Base-by-base conservation (phyloP, 2,797 vertebrate species). In the Peromyscus eremicus region DNA sequence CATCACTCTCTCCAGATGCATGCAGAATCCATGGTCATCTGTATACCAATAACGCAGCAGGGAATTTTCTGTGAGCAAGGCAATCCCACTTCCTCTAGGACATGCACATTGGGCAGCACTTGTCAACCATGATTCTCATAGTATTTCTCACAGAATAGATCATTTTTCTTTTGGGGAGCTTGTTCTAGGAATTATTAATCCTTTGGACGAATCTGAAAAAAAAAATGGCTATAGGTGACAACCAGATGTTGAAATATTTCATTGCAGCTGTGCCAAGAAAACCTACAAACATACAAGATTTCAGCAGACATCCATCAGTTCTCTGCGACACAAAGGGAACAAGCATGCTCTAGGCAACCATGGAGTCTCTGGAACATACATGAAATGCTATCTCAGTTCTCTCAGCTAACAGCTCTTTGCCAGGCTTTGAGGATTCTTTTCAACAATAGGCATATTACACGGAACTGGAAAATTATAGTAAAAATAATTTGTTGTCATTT, bases 331-430 rank as follows among this genome's bases (percentile, higher is more conserved):
- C 43, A 68, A 68, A 85, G 19, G 29, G 43, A 68, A 23, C 43
- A 68, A 68, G 40, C 99, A 99, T 16, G 99, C 99, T 79, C 99
- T 99, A 49, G 99, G 99, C 98, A 99, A 99, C 98, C 99, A 99
- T 6, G 99, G 99, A 0, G 99, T 99, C 89, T 99, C 99, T 1
- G 99, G 99, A 97, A 99, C 99, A 98, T 99, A 99, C 96, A 99
- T 99, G 99, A 99, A 99, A 92, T 99, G 99, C 0, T 99, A 99
- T 91, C 99, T 99, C 98, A 99, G 99, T 98, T 99, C 99, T 32
- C 98, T 99, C 11, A 99, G 99, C 99, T 99, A 99, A 99, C 99
- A 99, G 98, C 99, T 99, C 97, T 99, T 99, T 11, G 98, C 99
- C 96, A 98, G 99, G 87, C 99, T 99, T 76, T 99, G 99, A 95